These are phyloP conservation scores for Pharmacophagus antenor DNA, from an alignment of 2,888 invertebrate genomes.

Conservation along the genomic window DNA sequence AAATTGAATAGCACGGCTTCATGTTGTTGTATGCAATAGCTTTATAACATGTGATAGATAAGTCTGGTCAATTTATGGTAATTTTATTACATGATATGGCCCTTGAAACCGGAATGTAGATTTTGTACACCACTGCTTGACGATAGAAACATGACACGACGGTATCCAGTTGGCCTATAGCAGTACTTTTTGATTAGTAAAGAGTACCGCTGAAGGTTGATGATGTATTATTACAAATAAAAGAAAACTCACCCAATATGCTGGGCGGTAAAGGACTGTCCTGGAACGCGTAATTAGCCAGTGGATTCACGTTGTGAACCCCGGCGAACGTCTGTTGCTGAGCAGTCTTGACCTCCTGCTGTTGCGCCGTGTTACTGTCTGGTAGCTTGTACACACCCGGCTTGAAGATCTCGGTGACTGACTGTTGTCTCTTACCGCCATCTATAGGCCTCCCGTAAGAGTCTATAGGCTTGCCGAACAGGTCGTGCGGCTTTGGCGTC, in stretches of 20 bases:
- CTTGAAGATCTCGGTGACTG: conserved; percentile 62
- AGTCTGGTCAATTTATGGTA: no score
- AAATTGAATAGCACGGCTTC: no score
- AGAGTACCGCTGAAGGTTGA: no score
- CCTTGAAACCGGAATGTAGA: no score
- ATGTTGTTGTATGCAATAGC: no score
- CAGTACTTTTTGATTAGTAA: no score
- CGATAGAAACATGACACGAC: no score
- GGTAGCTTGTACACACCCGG: conserved; percentile 68
- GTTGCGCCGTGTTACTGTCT: conserved; percentile 63
- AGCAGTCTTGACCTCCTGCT: conserved; percentile 70
- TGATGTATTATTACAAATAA: no score
- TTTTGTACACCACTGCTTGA: no score
- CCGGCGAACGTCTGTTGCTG: conserved; percentile 50
- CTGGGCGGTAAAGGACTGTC: conserved; percentile 52
- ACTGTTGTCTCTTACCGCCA: conserved; percentile 36
- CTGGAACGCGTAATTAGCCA: conserved; percentile 29
- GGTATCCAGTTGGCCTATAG: no score
- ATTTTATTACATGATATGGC: no score
- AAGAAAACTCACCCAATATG: conserved; percentile 58
- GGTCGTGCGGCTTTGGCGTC: conserved; percentile 56
- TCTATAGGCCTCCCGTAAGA: conserved; percentile 54
- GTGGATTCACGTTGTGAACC: conserved; percentile 29
- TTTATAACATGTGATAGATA: no score
- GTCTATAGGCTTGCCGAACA: conserved; percentile 62